Evolutionary conservation across 30 jellyfish, hydroid and myxozoan species (phyloP).

Genomic region (Catostylus mosaicus): DNA sequence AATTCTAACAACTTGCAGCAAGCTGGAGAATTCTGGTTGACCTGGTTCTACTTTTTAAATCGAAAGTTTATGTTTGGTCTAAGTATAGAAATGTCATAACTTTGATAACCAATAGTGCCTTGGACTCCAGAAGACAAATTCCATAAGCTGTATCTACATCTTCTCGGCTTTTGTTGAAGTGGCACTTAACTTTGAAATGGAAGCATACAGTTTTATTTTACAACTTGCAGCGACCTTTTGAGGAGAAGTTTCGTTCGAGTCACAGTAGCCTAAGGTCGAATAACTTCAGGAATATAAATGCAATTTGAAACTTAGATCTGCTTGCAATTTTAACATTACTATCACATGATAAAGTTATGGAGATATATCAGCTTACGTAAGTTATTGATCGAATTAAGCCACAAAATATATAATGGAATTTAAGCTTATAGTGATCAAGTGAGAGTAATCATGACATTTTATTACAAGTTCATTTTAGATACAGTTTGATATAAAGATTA

Average conservation of each 20-base stretch:
- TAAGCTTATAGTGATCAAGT: slow-evolving; percentile 1
- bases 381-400: neutral
- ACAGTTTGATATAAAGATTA: neutral
- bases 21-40: slow-evolving; percentile 3
- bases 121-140: neutral
- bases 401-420: neutral
- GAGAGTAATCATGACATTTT: neutral
- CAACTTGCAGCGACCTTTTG: neutral
- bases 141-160: neutral
- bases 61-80: neutral
- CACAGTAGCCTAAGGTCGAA: neutral
- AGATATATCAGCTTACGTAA: neutral
- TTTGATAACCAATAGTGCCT: neutral
- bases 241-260: neutral
- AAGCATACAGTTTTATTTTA: neutral
- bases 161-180: neutral
- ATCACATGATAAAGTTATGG: neutral
- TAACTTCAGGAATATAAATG: neutral
- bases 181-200: slow-evolving; percentile 7
- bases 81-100: neutral
- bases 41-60: neutral
- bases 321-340: neutral
- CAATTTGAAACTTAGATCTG: neutral
- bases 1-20: neutral
- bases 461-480: neutral